These are phyloP conservation scores for Strigamia crassipes DNA, from an alignment of 2,888 invertebrate genomes.

Conservation along the genomic window DNA sequence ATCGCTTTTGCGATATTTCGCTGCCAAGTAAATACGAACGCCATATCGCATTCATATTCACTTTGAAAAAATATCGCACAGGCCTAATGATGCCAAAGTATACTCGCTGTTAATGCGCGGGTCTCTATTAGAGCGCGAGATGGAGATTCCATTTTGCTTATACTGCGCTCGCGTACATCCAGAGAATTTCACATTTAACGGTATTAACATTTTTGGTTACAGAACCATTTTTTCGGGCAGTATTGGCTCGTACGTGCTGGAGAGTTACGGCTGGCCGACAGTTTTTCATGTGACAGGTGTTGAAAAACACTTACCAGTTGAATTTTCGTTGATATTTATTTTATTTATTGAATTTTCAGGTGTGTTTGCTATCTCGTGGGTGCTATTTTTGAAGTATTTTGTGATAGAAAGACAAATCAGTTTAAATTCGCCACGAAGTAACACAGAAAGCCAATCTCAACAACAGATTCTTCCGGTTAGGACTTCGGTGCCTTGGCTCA, in stretches of 20 bases:
- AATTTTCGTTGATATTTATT: neutral
- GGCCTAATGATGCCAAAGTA: too few species aligned
- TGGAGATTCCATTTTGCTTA: too few species aligned
- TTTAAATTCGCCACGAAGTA: neutral
- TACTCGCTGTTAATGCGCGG: too few species aligned
- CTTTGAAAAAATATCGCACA: neutral
- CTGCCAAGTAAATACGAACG: too few species aligned
- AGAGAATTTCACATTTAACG: too few species aligned
- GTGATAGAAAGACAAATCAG: slow-evolving; percentile 57
- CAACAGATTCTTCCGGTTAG: slow-evolving; percentile 53
- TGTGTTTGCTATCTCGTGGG: slow-evolving; percentile 66
- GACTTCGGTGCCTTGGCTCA: slow-evolving; percentile 66
- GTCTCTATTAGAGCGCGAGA: too few species aligned
- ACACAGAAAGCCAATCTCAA: neutral
- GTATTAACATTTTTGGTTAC: too few species aligned
- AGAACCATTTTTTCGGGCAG: slow-evolving; percentile 70
- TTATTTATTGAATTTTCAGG: slow-evolving; percentile 57
- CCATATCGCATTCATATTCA: too few species aligned
- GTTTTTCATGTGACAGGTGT: slow-evolving; percentile 68
- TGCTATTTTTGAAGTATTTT: slow-evolving; percentile 65
- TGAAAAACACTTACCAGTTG: neutral
- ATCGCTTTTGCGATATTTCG: too few species aligned
- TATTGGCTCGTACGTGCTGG: slow-evolving; percentile 69
- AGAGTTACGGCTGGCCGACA: slow-evolving; percentile 69
- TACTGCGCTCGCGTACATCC: too few species aligned